Percentiles rank a stretch among this genome's conserved stretches.
Conservation (phyloP, 2,888 invertebrate genomes). For the Dysmachus trigonus region DNA sequence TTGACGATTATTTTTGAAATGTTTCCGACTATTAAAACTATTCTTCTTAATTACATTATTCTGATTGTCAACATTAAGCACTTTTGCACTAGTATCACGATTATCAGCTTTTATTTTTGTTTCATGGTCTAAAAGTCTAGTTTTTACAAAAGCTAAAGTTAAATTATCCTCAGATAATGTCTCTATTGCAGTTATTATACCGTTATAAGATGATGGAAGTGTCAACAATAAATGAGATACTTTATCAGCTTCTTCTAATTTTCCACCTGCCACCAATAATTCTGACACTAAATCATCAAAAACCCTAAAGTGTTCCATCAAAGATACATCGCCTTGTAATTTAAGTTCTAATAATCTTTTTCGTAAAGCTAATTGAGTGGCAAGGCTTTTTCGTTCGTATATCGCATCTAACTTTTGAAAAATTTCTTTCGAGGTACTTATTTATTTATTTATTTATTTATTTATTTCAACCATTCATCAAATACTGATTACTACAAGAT, state of each 20-base stretch:
- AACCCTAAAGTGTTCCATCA: neutral
- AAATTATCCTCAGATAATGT: constrained; percentile 53
- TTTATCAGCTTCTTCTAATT: constrained; percentile 58
- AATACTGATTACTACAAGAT: no score
- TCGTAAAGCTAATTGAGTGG: no score
- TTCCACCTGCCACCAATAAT: constrained; percentile 57
- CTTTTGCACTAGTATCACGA: constrained; percentile 54
- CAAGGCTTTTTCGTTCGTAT: neutral
- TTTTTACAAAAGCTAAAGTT: constrained; percentile 58
- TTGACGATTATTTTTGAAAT: no score
- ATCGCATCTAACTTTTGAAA: neutral
- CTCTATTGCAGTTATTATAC: constrained; percentile 54
- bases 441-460: no score
- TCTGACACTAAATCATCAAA: constrained; percentile 59
- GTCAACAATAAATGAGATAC: constrained; percentile 58
- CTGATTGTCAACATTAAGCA: constrained; percentile 52
- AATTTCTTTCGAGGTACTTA: no score
- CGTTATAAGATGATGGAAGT: constrained; percentile 57
- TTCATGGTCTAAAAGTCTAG: constrained; percentile 53
- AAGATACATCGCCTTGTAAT: neutral
- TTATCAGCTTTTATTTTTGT: no score
- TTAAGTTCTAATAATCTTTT: neutral
- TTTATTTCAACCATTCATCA: no score
- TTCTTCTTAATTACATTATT: neutral
- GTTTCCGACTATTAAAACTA: neutral